Evolutionary conservation across 1,140 invertebrate genomes (phyloP).

Genomic region (Drosophila murphyi): DNA sequence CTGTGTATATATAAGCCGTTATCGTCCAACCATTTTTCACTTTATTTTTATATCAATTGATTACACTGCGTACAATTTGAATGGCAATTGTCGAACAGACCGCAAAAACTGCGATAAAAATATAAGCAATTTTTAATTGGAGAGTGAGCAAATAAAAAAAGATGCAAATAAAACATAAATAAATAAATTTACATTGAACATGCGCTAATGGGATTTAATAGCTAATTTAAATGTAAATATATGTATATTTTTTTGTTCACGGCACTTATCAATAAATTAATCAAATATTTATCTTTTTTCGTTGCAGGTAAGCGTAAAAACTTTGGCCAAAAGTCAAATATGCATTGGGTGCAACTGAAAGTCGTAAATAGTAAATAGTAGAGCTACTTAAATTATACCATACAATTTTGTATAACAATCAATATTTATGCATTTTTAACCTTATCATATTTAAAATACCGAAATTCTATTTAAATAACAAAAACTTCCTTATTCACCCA

Average conservation of each 20-base stretch:
- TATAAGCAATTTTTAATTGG: conserved; percentile 12
- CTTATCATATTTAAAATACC: conserved; percentile 15
- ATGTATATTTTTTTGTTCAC: neutral
- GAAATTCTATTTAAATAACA: conserved; percentile 19
- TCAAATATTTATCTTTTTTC: conserved; percentile 4
- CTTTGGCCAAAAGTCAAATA: neutral
- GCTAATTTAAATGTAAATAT: conserved; percentile 4
- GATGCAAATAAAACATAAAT: conserved; percentile 6
- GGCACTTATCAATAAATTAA: conserved; percentile 7
- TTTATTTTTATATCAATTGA: conserved; percentile 63
- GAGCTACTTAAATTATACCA: conserved; percentile 7
- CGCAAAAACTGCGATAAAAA: conserved; percentile 33
- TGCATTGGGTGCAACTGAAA: conserved; percentile 9
- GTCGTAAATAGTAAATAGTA: conserved; percentile 26
- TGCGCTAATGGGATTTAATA: conserved; percentile 1
- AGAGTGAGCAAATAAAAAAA: conserved; percentile 6
- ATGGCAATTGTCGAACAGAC: conserved; percentile 48
- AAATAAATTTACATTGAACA: neutral
- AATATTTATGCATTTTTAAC: conserved; percentile 33
- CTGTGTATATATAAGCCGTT: conserved; percentile 6
- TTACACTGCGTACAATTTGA: conserved; percentile 67
- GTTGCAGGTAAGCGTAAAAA: conserved; percentile 61
- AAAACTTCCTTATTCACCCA: conserved; percentile 26
- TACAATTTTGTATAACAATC: conserved; percentile 8
- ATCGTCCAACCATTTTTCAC: neutral